Base-by-base conservation (phyloP, 2,797 vertebrate genomes). In the Novumbra hubbsi region DNA sequence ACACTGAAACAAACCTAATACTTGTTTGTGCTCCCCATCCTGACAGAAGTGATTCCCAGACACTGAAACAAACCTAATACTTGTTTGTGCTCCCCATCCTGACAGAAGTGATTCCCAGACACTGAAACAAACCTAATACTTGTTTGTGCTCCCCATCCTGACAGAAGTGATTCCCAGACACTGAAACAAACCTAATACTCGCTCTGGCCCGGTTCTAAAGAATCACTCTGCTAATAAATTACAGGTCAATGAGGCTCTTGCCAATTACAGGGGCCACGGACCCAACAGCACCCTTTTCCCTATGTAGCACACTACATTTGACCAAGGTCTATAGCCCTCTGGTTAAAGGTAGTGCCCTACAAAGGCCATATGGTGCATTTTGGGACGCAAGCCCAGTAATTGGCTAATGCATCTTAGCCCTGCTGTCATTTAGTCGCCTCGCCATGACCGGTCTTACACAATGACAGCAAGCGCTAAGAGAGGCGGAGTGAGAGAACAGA, bases 171-270 rank as follows among this genome's bases (percentile, higher is more conserved):
- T 70, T 71, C 68, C 60, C 45, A 27, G 68, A 50, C 30, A 55
- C 38, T 34, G 50, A 69, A 45, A 32, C 45, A 27, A 72, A 63
- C 32, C n/a, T 62, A 49, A 73, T 77, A 52, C 69, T 50, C 41
- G 52, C 28, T 4, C 49, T 4, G 57, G 49, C 62, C 27, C 5
- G 15, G 62, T n/a, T n/a, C 50, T 62, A 14, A 64, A 19, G 49
- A 66, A 17, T 57, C 50, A 49, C 64, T 80, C 80, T 76, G 74
- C 64, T 78, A 80, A 81, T 85, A 73, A 82, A 83, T 84, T 71
- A 76, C 65, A 73, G 83, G 83, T 77, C 81, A 32, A 87, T 70
- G 70, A 81, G 86, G 84, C 81, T 84, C 84, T 77, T 85, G 79
- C 73, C 85, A 79, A 81, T 83, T 83, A 85, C 68, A 65, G 71